A percentile compares a stretch with the other conserved stretches of the same genome.
These are phyloP conservation scores for Eucera pruinosa DNA, from an alignment of 2,888 invertebrate species.

Conservation along the genomic window DNA sequence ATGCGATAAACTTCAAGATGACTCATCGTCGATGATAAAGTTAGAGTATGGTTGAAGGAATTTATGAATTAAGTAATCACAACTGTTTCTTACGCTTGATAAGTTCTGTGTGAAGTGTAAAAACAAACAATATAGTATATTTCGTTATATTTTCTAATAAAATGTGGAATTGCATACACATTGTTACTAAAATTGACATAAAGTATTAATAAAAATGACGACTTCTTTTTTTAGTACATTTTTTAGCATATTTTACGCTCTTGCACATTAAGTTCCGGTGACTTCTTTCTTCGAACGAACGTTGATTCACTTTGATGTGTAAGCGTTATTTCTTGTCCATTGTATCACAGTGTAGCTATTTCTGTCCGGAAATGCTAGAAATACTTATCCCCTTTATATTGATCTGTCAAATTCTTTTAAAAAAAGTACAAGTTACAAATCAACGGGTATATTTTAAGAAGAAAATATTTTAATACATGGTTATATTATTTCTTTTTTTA, in stretches of 20 bases:
- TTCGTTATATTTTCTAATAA: no score
- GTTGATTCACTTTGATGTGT: constrained; percentile 30
- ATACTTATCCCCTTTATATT: not conserved
- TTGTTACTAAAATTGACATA: not conserved
- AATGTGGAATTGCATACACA: no score
- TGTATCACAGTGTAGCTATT: constrained; percentile 10
- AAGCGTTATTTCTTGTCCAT: constrained; percentile 20
- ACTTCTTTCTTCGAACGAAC: not conserved
- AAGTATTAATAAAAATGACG: not conserved
- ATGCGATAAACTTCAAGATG: not conserved
- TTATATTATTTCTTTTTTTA: no score
- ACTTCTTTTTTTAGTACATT: not conserved
- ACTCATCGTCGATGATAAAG: constrained; percentile 9
- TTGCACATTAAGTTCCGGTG: not conserved
- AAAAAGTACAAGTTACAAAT: not conserved
- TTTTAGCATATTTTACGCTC: not conserved
- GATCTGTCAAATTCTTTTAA: not conserved
- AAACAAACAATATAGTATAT: no score
- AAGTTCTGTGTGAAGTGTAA: no score
- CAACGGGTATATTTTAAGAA: not conserved
- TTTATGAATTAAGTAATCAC: not conserved
- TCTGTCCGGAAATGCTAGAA: not conserved
- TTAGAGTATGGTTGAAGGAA: not conserved
- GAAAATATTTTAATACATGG: not conserved
- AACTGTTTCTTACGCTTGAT: not conserved